Evolutionary conservation across 1,140 invertebrate genomes (phyloP).

Genomic region (Zaprionus kolodkinae): DNA sequence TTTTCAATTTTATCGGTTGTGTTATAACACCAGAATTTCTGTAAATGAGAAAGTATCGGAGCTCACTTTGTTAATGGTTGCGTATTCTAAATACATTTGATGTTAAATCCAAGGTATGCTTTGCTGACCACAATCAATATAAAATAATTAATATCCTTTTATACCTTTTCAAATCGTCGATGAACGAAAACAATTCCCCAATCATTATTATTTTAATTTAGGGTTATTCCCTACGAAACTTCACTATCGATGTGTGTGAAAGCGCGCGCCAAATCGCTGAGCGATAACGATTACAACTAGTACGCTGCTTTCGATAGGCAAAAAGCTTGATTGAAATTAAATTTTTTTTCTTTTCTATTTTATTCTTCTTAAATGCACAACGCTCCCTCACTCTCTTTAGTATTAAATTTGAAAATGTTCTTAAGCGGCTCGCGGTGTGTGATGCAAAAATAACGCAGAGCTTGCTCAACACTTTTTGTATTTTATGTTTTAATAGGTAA

Average conservation of each 20-base stretch:
- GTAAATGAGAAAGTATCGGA: conserved; percentile 22
- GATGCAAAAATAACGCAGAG: conserved; percentile 52
- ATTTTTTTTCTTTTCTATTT: conserved; percentile 35
- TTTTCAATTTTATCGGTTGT: conserved; percentile 32
- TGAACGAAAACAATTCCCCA: not conserved
- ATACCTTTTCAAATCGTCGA: not conserved
- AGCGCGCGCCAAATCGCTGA: not conserved
- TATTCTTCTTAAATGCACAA: conserved; percentile 72
- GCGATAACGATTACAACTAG: not conserved
- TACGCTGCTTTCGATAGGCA: not conserved
- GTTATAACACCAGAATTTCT: conserved; percentile 46
- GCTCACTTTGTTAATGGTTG: not conserved
- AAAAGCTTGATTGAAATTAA: conserved; percentile 4
- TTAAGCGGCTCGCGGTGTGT: not conserved
- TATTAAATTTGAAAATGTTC: not conserved
- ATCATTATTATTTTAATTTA: not conserved
- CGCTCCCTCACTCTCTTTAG: conserved; percentile 12
- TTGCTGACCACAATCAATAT: not conserved
- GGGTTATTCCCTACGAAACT: not conserved
- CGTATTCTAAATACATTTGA: conserved; percentile 7
- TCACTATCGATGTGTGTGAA: too few relatives aligned
- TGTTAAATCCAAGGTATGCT: conserved; percentile 21
- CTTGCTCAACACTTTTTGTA: conserved; percentile 38
- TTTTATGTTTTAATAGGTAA: conserved; percentile 69
- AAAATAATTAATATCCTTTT: too few relatives aligned